Conservation (phyloP, 1,140 invertebrate species). For the Dolichoris vasculosae region DNA sequence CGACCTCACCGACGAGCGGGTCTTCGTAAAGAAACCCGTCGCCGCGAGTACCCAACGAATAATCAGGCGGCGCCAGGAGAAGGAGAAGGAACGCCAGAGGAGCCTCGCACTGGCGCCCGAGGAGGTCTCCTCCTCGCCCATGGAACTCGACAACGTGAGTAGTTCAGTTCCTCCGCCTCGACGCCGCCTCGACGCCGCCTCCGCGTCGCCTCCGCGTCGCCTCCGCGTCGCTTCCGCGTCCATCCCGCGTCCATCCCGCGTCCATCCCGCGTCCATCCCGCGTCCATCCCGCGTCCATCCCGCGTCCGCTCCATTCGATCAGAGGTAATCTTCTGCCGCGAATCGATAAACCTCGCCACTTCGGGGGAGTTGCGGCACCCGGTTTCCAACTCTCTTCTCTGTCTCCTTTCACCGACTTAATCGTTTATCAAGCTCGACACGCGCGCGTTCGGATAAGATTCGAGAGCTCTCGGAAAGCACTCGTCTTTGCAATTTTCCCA, state of each 20-base stretch:
- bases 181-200: too few species aligned
- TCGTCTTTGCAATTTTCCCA: too few species aligned
- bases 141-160: slow-evolving; percentile 43
- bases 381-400: not conserved
- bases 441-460: too few species aligned
- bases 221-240: too few species aligned
- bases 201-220: too few species aligned
- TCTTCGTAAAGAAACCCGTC: slow-evolving; percentile 74
- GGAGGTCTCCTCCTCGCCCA: slow-evolving; percentile 21
- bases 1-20: slow-evolving; percentile 82
- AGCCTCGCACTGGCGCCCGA: slow-evolving; percentile 53
- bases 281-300: not conserved
- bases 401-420: too few species aligned
- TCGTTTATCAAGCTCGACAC: too few species aligned
- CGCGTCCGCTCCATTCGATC: not conserved
- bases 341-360: not conserved
- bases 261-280: not conserved
- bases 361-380: not conserved
- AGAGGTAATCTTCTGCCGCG: not conserved
- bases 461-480: too few species aligned
- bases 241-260: too few species aligned
- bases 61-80: slow-evolving; percentile 58
- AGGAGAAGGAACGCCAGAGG: slow-evolving; percentile 59
- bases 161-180: not conserved
- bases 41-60: slow-evolving; percentile 62